Conservation (phyloP, 2,113 vertebrate species). For the Rhynchomys soricoides region DNA sequence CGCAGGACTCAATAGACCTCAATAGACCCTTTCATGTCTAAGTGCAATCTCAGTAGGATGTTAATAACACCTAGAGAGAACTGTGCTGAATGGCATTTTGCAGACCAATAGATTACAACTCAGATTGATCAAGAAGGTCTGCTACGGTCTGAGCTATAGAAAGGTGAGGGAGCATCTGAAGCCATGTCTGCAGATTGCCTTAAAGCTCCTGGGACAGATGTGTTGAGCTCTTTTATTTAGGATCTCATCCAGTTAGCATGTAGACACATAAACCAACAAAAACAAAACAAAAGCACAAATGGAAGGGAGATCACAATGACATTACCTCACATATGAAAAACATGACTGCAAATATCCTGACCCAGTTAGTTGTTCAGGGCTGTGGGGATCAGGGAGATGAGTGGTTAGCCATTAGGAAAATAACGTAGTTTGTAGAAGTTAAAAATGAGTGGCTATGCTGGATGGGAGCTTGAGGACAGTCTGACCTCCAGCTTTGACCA, state of each 20-base stretch:
- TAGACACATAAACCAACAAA: not conserved
- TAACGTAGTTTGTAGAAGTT: slow-evolving; percentile 7
- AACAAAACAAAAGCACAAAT: not conserved
- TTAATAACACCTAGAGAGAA: not conserved
- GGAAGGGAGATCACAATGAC: not conserved
- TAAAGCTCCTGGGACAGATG: not conserved
- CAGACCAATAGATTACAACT: not conserved
- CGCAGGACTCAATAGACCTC: not conserved
- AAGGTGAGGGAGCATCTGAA: not conserved
- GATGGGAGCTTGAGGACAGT: not conserved
- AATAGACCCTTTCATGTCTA: not conserved
- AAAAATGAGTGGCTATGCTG: slow-evolving; percentile 46
- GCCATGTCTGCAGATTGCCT: not conserved
- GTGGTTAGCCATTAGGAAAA: not conserved
- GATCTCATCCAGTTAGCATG: not conserved
- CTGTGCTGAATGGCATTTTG: not conserved
- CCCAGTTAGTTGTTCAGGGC: not conserved
- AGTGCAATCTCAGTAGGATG: not conserved
- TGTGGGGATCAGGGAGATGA: not conserved
- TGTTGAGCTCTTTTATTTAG: not conserved
- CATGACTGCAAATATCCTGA: not conserved
- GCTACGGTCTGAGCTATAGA: not conserved
- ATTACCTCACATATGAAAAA: not conserved
- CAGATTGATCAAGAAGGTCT: not conserved
- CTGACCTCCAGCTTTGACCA: not conserved